Evolutionary conservation across 2,113 vertebrate genomes (phyloP).

Genomic region (Alectura lathami): DNA sequence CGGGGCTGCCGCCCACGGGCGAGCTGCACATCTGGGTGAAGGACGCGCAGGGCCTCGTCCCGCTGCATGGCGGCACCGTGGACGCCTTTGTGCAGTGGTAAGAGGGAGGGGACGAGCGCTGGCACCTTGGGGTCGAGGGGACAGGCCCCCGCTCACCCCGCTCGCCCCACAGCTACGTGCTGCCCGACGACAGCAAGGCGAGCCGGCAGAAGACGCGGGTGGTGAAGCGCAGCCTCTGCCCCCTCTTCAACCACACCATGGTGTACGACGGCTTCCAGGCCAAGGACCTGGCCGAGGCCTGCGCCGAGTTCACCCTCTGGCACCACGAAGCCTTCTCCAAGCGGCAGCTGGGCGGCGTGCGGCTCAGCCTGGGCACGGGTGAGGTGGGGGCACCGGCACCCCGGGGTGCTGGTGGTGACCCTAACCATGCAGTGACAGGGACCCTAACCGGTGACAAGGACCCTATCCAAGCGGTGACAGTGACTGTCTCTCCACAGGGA

Average conservation of each 20-base stretch:
- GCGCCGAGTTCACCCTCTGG: slow-evolving; percentile 92
- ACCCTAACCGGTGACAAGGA: too few species aligned
- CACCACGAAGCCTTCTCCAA: slow-evolving; percentile 83
- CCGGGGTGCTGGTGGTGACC: neutral
- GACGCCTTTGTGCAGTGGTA: slow-evolving; percentile 91
- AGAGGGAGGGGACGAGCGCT: neutral
- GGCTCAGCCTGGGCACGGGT: slow-evolving; percentile 93
- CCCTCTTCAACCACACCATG: slow-evolving; percentile 97
- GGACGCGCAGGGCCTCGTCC: slow-evolving; percentile 86
- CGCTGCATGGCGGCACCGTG: slow-evolving; percentile 80
- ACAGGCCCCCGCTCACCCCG: neutral
- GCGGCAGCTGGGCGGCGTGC: slow-evolving; percentile 84
- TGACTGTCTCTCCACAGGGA: slow-evolving; percentile 57
- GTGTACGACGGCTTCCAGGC: slow-evolving; percentile 93
- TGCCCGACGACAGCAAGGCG: slow-evolving; percentile 88
- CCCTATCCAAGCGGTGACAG: neutral
- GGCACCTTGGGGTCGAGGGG: rapidly evolving
- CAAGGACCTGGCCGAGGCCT: slow-evolving; percentile 89
- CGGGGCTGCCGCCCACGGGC: slow-evolving; percentile 84
- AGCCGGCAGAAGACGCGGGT: slow-evolving; percentile 90
- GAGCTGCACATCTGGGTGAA: slow-evolving; percentile 97
- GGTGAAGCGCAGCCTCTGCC: slow-evolving; percentile 84
- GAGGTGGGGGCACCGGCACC: neutral
- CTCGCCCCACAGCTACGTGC: slow-evolving; percentile 81
- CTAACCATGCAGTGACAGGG: too few species aligned